phyloP scores from a whole-genome alignment of 2,113 vertebrate genomes.

The Megalops atlanticus region DNA sequence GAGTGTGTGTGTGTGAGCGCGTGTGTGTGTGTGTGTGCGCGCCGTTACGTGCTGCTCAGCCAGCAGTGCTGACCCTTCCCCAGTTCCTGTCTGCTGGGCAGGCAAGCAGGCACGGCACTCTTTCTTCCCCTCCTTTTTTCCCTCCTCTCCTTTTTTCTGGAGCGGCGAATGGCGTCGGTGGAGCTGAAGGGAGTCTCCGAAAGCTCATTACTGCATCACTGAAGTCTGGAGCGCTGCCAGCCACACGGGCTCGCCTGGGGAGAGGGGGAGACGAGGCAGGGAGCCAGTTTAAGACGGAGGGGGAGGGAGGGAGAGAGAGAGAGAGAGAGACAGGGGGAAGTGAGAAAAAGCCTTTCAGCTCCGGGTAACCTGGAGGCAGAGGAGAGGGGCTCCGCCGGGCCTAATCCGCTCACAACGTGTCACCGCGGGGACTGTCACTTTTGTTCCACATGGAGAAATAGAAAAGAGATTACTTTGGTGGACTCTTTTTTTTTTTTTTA shows the following conservation, averaged over 20 bases:
- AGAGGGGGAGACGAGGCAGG: neutral
- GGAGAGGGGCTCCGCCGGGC: conserved; percentile 4
- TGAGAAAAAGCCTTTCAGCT: conserved; percentile 9
- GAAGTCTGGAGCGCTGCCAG: conserved; percentile 49
- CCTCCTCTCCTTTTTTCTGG: neutral
- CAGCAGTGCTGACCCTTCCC: neutral
- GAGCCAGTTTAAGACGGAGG: neutral
- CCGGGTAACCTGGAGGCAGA: neutral
- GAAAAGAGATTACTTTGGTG: conserved; percentile 19
- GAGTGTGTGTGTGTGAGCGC: too few relatives aligned
- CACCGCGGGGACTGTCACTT: conserved; percentile 19
- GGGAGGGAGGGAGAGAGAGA: neutral
- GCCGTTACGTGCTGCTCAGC: neutral
- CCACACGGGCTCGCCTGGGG: conserved; percentile 11
- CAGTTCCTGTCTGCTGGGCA: neutral
- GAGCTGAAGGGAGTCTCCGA: conserved; percentile 48
- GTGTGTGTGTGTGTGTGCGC: too few relatives aligned
- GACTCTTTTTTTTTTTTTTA: neutral
- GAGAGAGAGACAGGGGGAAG: neutral
- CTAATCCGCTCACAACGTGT: conserved; percentile 20
- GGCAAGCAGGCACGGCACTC: neutral
- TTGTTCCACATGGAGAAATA: conserved; percentile 2
- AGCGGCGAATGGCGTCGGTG: conserved; percentile 39
- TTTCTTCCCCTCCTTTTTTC: neutral
- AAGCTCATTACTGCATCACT: conserved; percentile 52